These are phyloP conservation scores for Xylophagus ater DNA, from an alignment of 2,888 invertebrate genomes.

Conservation along the genomic window DNA sequence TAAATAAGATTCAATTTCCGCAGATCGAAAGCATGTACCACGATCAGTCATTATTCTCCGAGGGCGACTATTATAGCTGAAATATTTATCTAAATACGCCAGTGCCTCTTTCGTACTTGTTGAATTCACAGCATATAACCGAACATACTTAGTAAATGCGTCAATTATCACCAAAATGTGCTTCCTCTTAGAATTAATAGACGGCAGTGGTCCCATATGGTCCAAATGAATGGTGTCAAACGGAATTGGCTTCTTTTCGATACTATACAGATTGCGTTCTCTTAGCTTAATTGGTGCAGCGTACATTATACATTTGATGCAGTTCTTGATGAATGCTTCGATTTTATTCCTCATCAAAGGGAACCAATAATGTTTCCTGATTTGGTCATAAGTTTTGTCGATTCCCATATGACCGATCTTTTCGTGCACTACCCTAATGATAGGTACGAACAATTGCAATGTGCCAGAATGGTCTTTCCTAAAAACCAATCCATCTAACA, in stretches of 20 bases:
- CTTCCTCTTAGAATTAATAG: constrained; percentile 4
- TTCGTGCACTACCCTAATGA: constrained; percentile 23
- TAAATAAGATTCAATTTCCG: constrained; percentile 12
- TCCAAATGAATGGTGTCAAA: constrained; percentile 15
- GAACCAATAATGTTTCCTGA: constrained; percentile 27
- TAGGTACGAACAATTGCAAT: constrained; percentile 19
- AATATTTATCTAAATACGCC: background rate
- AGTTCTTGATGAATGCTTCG: constrained; percentile 14
- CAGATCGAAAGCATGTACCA: background rate
- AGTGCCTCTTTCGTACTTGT: no score
- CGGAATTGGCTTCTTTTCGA: constrained; percentile 20
- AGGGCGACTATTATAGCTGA: background rate
- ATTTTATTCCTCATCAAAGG: constrained; percentile 21
- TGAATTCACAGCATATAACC: constrained; percentile 1
- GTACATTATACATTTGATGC: constrained; percentile 13
- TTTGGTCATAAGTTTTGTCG: constrained; percentile 22
- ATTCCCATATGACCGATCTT: constrained; percentile 25
- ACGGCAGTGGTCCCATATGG: constrained; percentile 9
- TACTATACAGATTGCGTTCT: constrained; percentile 21
- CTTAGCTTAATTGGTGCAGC: constrained; percentile 5
- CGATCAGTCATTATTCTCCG: background rate
- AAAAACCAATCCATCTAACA: constrained; percentile 17
- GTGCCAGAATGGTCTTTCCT: constrained; percentile 8
- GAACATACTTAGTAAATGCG: constrained; percentile 9
- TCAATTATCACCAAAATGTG: constrained; percentile 1